These are phyloP conservation scores for Sialia sialis DNA, from an alignment of 2,113 vertebrate genomes.

Conservation along the genomic window DNA sequence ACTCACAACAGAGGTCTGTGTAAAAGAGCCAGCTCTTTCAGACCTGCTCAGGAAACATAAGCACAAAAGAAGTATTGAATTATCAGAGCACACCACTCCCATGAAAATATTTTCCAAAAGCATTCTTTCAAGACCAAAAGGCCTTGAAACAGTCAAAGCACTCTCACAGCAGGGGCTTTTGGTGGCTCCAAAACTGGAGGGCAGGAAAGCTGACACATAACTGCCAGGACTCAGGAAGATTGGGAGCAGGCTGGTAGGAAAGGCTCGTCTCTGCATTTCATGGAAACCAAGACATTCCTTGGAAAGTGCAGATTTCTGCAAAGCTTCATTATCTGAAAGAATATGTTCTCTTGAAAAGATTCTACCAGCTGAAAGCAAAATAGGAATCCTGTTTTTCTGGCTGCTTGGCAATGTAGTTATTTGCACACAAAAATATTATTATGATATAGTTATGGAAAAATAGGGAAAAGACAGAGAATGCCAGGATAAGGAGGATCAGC, in stretches of 20 bases:
- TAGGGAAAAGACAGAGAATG: background rate
- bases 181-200: background rate
- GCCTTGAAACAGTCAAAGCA: background rate
- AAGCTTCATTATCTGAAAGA: background rate
- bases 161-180: background rate
- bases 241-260: background rate
- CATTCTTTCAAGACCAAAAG: background rate
- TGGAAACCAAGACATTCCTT: background rate
- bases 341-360: background rate
- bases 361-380: background rate
- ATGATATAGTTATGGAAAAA: background rate
- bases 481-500: background rate
- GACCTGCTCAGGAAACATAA: background rate
- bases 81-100: background rate
- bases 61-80: background rate
- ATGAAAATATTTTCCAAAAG: background rate
- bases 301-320: background rate
- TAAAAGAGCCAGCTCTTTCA: background rate
- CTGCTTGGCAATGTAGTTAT: background rate
- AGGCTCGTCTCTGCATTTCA: rapidly evolving
- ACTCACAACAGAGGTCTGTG: background rate
- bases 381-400: background rate
- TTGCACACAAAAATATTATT: background rate
- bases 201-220: background rate
- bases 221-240: background rate